phyloP scores from a whole-genome alignment of 2,113 vertebrate species.

The Orientallactaga bullata region DNA sequence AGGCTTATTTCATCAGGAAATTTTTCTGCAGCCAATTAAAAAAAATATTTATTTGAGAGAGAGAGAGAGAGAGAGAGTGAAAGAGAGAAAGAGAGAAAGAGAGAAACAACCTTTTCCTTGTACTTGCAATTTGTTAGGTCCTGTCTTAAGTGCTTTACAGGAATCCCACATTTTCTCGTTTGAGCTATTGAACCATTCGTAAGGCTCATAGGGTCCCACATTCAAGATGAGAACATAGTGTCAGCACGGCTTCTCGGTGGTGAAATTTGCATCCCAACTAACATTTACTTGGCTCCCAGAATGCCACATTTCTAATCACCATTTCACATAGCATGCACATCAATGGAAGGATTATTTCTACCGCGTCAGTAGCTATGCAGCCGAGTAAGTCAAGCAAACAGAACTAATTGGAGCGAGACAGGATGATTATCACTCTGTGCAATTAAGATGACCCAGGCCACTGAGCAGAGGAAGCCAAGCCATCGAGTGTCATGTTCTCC shows the following conservation, averaged over 20 bases:
- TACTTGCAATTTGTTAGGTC: not conserved
- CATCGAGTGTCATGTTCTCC: not conserved
- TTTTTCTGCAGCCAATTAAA: too few species aligned
- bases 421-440: not conserved
- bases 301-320: not conserved
- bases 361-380: not conserved
- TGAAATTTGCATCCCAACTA: conserved; percentile 6
- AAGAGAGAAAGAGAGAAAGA: too few species aligned
- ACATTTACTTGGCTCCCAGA: not conserved
- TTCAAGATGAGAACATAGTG: not conserved
- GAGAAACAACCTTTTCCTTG: not conserved
- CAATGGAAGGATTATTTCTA: not conserved
- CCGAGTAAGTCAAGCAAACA: not conserved
- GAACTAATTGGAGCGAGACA: not conserved
- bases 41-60: too few species aligned
- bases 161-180: not conserved
- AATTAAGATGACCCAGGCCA: not conserved
- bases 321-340: not conserved
- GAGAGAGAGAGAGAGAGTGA: too few species aligned
- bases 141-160: not conserved
- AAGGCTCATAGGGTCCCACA: not conserved
- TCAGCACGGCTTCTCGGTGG: not conserved
- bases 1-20: too few species aligned
- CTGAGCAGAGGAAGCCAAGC: not conserved
- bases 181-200: not conserved